These are phyloP conservation scores for Phocoena sinus DNA, from an alignment of 2,113 vertebrate genomes.

Conservation along the genomic window DNA sequence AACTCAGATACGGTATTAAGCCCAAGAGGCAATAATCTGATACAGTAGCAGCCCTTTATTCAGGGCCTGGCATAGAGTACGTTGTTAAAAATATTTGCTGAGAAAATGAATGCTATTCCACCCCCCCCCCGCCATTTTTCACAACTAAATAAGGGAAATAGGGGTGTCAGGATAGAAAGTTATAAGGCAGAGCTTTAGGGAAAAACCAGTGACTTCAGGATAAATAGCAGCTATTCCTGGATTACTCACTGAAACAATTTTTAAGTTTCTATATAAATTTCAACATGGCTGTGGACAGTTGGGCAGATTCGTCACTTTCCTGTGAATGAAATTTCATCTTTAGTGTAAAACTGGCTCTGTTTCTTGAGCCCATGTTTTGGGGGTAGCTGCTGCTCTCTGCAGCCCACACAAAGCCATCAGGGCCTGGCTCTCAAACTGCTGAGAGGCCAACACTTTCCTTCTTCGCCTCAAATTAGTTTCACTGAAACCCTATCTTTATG, in stretches of 20 bases:
- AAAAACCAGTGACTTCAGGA: constrained; percentile 10
- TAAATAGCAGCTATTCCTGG: background rate
- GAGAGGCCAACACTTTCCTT: background rate
- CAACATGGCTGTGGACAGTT: background rate
- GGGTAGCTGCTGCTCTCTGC: background rate
- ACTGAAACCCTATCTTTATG: constrained; percentile 67
- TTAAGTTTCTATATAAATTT: background rate
- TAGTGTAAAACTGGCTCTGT: background rate
- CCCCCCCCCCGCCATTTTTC: background rate
- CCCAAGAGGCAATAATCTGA: background rate
- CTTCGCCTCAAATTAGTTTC: constrained; percentile 49
- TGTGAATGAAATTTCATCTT: background rate
- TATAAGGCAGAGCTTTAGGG: background rate
- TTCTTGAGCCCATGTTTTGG: background rate
- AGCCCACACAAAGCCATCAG: background rate
- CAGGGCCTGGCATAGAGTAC: background rate
- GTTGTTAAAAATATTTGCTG: background rate
- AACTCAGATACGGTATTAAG: background rate
- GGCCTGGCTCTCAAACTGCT: background rate
- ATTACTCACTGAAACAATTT: background rate
- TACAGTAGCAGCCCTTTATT: background rate
- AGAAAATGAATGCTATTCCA: background rate
- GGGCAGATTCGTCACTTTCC: background rate
- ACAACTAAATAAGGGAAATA: background rate
- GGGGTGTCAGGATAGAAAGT: background rate